Evolutionary conservation across 2,888 invertebrate genomes (phyloP), one percentile per base, ranked within the genome.

Genomic region (Pegoplata infirma): DNA sequence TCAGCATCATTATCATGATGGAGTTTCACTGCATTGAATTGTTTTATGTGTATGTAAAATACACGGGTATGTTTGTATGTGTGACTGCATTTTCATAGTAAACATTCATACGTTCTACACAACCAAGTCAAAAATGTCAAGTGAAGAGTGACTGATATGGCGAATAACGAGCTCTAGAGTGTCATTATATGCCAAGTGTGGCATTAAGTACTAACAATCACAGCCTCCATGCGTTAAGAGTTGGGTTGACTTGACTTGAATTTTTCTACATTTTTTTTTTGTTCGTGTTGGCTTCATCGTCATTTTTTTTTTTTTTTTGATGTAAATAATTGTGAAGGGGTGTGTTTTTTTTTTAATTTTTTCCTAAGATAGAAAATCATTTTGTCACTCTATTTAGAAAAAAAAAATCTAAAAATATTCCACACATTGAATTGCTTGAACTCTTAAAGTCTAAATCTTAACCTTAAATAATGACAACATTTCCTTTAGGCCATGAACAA

Each of bases 91-190:
- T n/a, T n/a, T n/a, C n/a, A n/a, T n/a, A n/a, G n/a, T n/a, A n/a
- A n/a, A n/a, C n/a, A n/a, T 61, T 8, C 32, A 1, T 73, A 23
- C 17, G 25, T 25, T 63, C 49, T 68, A 73, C 44, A 49, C 51
- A 73, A 47, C 67, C 84, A 80, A 82, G 84, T 85, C 82, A 84
- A 84, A 87, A 85, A 86, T 86, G 87, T 85, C 87, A 87, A 86
- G 87, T 86, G 86, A 87, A 81, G 86, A 84, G 84, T 87, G 87
- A 87, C 86, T 87, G 87, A 87, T 87, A 85, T 86, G 83, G 86
- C 87, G 84, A 87, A 84, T 86, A 87, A 87, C 86, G 84, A 87
- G 86, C 80, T 77, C 83, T 77, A 55, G 79, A 81, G 83, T 82
- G 81, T 81, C 82, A 82, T 83, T 82, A 80, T 56, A 81, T 77